Conservation (phyloP, 2,888 invertebrate genomes). For the Epirrita christyi region DNA sequence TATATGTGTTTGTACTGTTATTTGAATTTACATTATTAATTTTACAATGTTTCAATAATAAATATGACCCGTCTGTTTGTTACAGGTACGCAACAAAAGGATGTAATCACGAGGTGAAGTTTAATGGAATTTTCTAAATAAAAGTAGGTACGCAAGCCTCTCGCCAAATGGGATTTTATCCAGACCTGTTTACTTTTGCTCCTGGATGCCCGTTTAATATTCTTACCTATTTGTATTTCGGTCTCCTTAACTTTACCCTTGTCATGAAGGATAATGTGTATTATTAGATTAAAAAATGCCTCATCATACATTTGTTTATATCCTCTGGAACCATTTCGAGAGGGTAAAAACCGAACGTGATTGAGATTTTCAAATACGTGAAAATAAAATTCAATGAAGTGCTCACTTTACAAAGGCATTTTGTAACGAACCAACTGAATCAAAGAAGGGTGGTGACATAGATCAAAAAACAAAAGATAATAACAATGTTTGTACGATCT, state of each 20-base stretch:
- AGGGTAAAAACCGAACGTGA: too few relatives aligned
- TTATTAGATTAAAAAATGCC: constrained; percentile 6
- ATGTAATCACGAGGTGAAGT: constrained; percentile 19
- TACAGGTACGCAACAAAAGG: constrained; percentile 29
- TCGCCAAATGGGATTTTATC: constrained; percentile 2
- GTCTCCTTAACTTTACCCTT: background rate
- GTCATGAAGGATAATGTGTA: background rate
- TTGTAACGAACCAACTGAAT: too few relatives aligned
- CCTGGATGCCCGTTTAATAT: background rate
- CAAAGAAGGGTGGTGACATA: too few relatives aligned
- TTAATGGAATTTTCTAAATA: constrained; percentile 35
- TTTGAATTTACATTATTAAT: too few relatives aligned
- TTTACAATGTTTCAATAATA: background rate
- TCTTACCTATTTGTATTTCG: constrained; percentile 1
- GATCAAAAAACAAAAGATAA: too few relatives aligned
- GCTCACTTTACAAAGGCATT: too few relatives aligned
- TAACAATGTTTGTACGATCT: too few relatives aligned
- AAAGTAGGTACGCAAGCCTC: constrained; percentile 32
- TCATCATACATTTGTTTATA: constrained; percentile 5
- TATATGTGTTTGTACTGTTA: too few relatives aligned
- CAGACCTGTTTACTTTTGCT: background rate
- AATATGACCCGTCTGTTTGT: constrained; percentile 2
- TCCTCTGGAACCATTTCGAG: background rate
- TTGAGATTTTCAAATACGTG: background rate
- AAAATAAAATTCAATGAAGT: too few relatives aligned